Evolutionary conservation across 2,888 invertebrate species (phyloP).

Genomic region (Spialia ferax): DNA sequence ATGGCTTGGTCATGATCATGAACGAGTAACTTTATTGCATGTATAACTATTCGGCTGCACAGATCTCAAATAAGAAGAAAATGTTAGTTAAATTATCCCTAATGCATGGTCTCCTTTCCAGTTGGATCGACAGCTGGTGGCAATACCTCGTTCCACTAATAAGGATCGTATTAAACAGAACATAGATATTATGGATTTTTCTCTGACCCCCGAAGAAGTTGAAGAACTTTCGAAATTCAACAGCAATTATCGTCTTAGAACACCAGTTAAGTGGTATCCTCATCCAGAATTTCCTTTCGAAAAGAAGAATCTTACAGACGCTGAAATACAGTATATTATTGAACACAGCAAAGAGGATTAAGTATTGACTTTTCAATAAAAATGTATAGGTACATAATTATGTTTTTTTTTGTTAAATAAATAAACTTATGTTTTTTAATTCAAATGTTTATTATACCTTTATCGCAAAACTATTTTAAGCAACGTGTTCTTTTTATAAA

Average conservation of each 20-base stretch:
- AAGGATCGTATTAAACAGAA: constrained; percentile 84
- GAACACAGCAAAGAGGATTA: constrained; percentile 71
- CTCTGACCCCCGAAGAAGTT: constrained; percentile 81
- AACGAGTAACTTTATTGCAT: neutral
- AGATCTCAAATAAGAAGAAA: neutral
- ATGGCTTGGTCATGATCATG: no score
- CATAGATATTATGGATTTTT: constrained; percentile 86
- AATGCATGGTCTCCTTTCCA: constrained; percentile 56
- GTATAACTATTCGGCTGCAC: neutral
- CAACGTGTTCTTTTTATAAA: neutral
- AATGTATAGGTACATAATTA: no score
- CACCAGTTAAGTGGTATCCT: constrained; percentile 72
- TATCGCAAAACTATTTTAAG: no score
- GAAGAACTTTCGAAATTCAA: constrained; percentile 82
- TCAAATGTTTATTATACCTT: no score
- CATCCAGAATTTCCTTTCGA: constrained; percentile 76
- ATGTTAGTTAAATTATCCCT: neutral
- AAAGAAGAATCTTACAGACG: constrained; percentile 68
- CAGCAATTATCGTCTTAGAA: constrained; percentile 71
- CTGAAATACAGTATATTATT: constrained; percentile 66
- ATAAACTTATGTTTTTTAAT: no score
- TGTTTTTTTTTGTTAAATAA: no score
- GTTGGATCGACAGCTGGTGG: constrained; percentile 84
- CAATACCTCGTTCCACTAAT: constrained; percentile 88
- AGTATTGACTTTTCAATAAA: constrained; percentile 33